A percentile compares a stretch with the other conserved stretches of the same genome.
These are phyloP conservation scores for Bombus superbus DNA, from an alignment of 1,140 invertebrate species.

Conservation along the genomic window DNA sequence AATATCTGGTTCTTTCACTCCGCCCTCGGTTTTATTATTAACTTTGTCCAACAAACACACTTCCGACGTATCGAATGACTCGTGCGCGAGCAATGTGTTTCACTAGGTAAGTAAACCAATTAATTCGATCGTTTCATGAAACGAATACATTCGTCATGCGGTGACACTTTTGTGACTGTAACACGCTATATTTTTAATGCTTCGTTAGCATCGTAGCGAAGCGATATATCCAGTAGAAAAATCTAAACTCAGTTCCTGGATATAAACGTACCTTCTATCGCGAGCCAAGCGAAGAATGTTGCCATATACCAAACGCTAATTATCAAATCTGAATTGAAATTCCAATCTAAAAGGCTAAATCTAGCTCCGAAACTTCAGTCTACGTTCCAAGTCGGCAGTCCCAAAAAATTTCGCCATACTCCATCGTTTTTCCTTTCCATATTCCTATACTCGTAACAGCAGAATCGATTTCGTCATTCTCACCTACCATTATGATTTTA, in stretches of 20 bases:
- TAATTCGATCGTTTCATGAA: constrained; percentile 43
- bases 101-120: constrained; percentile 30
- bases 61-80: constrained; percentile 51
- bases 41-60: constrained; percentile 10
- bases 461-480: not conserved
- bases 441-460: not conserved
- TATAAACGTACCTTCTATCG: too few species aligned
- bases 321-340: too few species aligned
- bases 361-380: too few species aligned
- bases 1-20: constrained; percentile 60
- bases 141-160: not conserved
- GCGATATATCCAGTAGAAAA: too few species aligned
- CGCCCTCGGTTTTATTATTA: constrained; percentile 43
- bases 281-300: too few species aligned
- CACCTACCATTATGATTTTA: not conserved
- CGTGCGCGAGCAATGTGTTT: constrained; percentile 30
- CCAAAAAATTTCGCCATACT: too few species aligned
- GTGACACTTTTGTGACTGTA: not conserved
- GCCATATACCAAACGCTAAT: too few species aligned
- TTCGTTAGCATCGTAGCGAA: not conserved
- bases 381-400: too few species aligned
- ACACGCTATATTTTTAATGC: not conserved
- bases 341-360: too few species aligned
- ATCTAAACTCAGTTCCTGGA: too few species aligned
- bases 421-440: not conserved